Evolutionary conservation across 2,113 vertebrate species (phyloP), one percentile per base, ranked within the genome.

Genomic region (Vidua chalybeata): DNA sequence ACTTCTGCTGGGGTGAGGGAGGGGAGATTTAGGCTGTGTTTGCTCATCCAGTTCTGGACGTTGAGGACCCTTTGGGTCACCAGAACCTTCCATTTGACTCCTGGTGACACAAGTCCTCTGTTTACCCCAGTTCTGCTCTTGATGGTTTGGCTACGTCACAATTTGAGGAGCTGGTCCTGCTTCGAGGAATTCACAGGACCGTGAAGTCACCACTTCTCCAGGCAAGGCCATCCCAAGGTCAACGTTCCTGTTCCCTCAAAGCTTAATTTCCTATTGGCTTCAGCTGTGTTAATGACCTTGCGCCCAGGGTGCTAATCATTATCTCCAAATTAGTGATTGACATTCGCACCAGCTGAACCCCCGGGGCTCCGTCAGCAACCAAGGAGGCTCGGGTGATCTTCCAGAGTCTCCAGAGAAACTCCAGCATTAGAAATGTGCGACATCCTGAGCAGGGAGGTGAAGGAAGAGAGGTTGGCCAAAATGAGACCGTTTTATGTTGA

Each of bases 391-490:
- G 2, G 24, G 30, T 20, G 35, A 35, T 35, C 35, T 35, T 79
- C 35, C 13, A 17, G 49, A 72, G 48, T 37, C 35, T 73, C 30
- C 6, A 15, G 41, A 55, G 33, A 15, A 31, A 5, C 3, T 6
- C 24, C 5, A 2, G 4, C 1, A 0, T 3, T 5, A 3, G 30
- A 51, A n/a, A 52, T 0, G 0, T 6, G 15, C 9, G 14, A 7
- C 4, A 37, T 7, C 11, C 19, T 6, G 31, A 68, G 39, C 56
- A 39, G 11, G 15, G 61, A 37, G 20, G 17, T 26, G 33, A n/a
- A 18, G 21, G 17, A 49, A 13, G 13, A 49, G 26, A 6, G 15
- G 4, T 6, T 26, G 45, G 19, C 30, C n/a, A 39, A 46, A 56
- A 21, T 0, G 6, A 37, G 51, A 11, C 3, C 0, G 2, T 27